Evolutionary conservation across 1,140 invertebrate genomes (phyloP).

Genomic region (Aradophagus sp.): DNA sequence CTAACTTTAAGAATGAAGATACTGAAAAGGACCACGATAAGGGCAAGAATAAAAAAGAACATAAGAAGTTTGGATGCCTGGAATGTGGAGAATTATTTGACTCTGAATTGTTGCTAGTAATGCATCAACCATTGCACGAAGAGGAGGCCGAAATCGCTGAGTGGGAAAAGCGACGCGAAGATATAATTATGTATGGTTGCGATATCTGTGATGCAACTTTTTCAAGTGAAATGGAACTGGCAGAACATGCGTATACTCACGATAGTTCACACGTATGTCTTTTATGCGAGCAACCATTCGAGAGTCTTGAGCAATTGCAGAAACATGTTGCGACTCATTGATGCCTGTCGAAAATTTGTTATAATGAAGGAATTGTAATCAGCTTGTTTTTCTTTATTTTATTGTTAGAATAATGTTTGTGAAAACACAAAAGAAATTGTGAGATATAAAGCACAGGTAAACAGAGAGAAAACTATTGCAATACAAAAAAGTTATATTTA

Average conservation of each 20-base stretch:
- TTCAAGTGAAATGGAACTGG: conserved; percentile 58
- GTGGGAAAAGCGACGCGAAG: conserved; percentile 63
- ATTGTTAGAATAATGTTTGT: too few relatives aligned
- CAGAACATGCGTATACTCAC: conserved; percentile 65
- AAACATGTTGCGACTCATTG: conserved; percentile 68
- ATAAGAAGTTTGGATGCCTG: conserved; percentile 56
- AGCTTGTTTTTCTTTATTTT: too few relatives aligned
- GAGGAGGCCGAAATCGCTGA: conserved; percentile 67
- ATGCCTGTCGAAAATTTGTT: conserved; percentile 14
- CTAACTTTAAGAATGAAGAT: too few relatives aligned
- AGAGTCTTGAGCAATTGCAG: conserved; percentile 64
- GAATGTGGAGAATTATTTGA: conserved; percentile 63
- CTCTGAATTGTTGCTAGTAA: conserved; percentile 64
- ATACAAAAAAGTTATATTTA: too few relatives aligned
- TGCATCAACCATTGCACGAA: conserved; percentile 68
- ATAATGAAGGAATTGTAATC: too few relatives aligned
- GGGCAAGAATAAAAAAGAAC: conserved; percentile 12
- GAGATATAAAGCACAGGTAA: too few relatives aligned
- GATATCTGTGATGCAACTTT: conserved; percentile 66
- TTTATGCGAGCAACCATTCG: conserved; percentile 68
- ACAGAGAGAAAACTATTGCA: too few relatives aligned
- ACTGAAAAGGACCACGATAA: conserved; percentile 20
- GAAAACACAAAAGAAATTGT: too few relatives aligned
- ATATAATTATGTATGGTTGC: conserved; percentile 49
- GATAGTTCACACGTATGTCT: conserved; percentile 64